phyloP scores from a whole-genome alignment of 2,888 invertebrate species.

The Gortyna flavago region DNA sequence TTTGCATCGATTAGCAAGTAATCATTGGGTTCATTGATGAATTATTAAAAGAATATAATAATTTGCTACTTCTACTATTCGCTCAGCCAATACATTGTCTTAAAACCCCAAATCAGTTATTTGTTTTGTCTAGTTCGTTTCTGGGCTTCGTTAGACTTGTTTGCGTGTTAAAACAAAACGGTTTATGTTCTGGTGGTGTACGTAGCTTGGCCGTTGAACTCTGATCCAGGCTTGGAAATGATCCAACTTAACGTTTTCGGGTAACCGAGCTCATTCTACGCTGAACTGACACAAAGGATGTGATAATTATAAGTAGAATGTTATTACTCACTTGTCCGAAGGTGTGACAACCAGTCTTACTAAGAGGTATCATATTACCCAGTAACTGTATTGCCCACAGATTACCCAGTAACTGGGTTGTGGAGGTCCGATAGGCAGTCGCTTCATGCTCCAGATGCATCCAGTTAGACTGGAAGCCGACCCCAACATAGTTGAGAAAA shows the following conservation, averaged over 20 bases:
- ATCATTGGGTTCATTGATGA: neutral
- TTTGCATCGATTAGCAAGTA: neutral
- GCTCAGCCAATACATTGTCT: neutral
- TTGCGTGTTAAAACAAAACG: constrained; percentile 62
- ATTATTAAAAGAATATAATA: no score
- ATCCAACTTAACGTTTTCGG: constrained; percentile 67
- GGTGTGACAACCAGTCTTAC: neutral
- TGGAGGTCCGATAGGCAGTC: neutral
- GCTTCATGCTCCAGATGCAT: neutral
- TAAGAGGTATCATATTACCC: neutral
- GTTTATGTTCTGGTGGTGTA: constrained; percentile 47
- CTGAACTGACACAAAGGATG: constrained; percentile 29
- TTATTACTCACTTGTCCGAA: neutral
- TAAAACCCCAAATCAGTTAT: constrained; percentile 31
- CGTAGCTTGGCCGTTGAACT: constrained; percentile 68
- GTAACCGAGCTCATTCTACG: constrained; percentile 46
- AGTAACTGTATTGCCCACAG: no score
- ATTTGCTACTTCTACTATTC: neutral
- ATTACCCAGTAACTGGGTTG: neutral
- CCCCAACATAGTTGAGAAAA: neutral
- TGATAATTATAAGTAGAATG: neutral
- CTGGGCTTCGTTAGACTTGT: constrained; percentile 67
- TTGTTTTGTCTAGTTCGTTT: constrained; percentile 46
- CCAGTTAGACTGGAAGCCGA: neutral
- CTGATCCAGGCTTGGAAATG: constrained; percentile 67